Base-by-base conservation (phyloP, 2,888 invertebrate genomes). In the Lepidocyrtinus sp. region DNA sequence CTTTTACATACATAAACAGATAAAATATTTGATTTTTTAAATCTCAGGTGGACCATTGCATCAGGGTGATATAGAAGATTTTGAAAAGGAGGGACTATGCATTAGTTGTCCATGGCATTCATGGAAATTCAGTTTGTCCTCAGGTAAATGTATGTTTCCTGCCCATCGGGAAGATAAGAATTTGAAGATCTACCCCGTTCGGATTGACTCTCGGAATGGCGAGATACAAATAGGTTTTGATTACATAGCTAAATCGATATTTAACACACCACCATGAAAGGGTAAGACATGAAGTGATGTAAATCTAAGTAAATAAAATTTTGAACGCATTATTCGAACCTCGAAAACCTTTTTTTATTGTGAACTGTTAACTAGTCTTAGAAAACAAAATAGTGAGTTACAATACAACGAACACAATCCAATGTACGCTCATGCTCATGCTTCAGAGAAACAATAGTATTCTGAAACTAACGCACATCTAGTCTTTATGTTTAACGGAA, bases 91-190 rank as follows among this genome's bases (percentile, higher is more conserved):
- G 5, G 81, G 82, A 1, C 36, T 75, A 0, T 86, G 85, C 62
- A 82, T 86, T 21, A 83, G 83, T 17, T 86, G 86, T 70, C 86
- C 86, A 1, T 86, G 85, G 86, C 86, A 86, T 55, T 77, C 81
- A 0, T 86, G 86, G 86, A 85, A 85, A 63, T 86, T 86, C 68
- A 80, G 83, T 63, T 67, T 86, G 17, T 46, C 27, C 2, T 75
- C 81, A 15, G 86, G 86, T 17, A 76, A 82, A n/a, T 86, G 86
- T 70, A 62, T 86, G 2, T 81, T 73, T 25, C 86, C 86, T 1
- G 63, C 71, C 15, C 74, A 70, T 15, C 68, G 82, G n/a, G 78
- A 84, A 3, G 77, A 75, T 27, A 75, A 79, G 70, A 73, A 61
- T 27, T 27, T 82, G 1, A 82, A 75, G 36, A 70, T 83, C 1